Base-by-base conservation (phyloP, 2,113 vertebrate species). In the Jaculus jaculus region DNA sequence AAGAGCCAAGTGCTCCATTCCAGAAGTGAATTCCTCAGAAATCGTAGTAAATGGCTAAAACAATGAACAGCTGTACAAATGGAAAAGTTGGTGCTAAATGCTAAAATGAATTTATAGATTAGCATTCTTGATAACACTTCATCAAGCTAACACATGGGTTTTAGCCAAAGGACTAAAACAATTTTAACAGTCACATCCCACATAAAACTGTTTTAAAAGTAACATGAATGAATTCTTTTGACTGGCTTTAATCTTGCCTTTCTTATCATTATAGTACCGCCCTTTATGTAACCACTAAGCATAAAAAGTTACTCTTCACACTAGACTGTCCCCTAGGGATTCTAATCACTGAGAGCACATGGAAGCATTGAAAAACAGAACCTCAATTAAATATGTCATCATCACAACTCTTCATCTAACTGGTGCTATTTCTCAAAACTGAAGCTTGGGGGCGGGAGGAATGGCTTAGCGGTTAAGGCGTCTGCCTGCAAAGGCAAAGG, bases 281-380 rank as follows among this genome's bases (percentile, higher is more conserved):
- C 92, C n/a, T 90, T 83, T 94, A 73, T 69, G 51, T 2, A 61
- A 30, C 42, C 94, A 84, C 80, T 97, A 74, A 90, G 58, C 72
- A 92, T 79, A 83, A 96, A 71, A 73, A 84, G 72, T 95, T 51
- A 75, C 80, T 97, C 79, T 94, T 97, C 85, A 78, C 65, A 93
- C 16, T 58, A 79, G 21, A 79, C 61, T 78, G 80, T 63, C 12
- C 51, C 78, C 90, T 68, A 87, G 9, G 81, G 82, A 37, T 93
- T 96, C 90, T 93, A 96, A 77, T 87, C 91, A 96, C 80, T 95
- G 96, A 92, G 13, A 94, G 89, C 73, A 93, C 42, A 94, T 47
- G 18, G 92, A 96, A 97, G 97, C 47, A 91, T 34, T 89, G 95
- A 90, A 92, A 47, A 80, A 51, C 75, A 72, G 85, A 89, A 85